A percentile compares a stretch with the other conserved stretches of the same genome.
These are phyloP conservation scores for Nibea coibor DNA, from an alignment of 2,113 vertebrate species.

Conservation along the genomic window DNA sequence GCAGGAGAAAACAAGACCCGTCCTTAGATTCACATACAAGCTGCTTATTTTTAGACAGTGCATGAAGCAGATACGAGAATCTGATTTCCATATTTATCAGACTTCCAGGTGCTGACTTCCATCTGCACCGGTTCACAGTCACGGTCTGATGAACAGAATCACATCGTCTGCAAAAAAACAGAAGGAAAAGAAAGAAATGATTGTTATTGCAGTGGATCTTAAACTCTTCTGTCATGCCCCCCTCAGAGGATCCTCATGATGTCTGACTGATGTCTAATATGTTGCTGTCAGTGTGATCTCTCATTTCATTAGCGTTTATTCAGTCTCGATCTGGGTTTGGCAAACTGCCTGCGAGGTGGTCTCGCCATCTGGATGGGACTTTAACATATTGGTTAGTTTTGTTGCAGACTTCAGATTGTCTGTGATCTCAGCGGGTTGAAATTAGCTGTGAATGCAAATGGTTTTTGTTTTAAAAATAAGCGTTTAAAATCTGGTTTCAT, in stretches of 20 bases:
- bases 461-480: slow-evolving; percentile 9
- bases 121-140: no score
- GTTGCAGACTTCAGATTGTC: neutral
- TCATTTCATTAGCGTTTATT: neutral
- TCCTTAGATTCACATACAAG: neutral
- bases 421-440: slow-evolving; percentile 12
- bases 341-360: neutral
- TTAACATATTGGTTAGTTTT: neutral
- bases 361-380: slow-evolving; percentile 22
- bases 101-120: no score
- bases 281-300: neutral
- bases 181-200: no score
- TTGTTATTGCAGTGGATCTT: no score
- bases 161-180: no score
- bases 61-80: neutral
- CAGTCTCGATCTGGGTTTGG: neutral
- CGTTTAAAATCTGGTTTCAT: neutral
- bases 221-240: no score
- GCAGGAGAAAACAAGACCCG: no score
- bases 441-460: neutral
- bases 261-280: neutral
- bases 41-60: neutral
- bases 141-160: no score
- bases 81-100: neutral
- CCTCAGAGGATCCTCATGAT: neutral